Conservation (phyloP, 2,113 vertebrate genomes). For the Aphyosemion australe region DNA sequence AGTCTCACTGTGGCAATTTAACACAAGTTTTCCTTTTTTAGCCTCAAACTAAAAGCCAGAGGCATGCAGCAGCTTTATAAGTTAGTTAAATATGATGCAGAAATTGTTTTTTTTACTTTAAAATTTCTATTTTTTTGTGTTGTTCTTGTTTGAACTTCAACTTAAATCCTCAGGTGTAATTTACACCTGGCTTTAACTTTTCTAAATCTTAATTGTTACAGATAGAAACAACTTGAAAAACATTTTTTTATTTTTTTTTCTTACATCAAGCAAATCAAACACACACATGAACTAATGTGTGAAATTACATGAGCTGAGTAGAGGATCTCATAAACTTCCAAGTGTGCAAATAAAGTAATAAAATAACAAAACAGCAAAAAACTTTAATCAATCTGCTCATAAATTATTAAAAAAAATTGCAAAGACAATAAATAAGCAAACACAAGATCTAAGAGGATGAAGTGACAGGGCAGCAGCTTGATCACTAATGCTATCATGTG, state of each 20-base stretch:
- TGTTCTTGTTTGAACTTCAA: not conserved
- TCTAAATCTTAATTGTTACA: not conserved
- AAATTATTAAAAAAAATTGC: not conserved
- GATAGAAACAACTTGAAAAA: constrained; percentile 2
- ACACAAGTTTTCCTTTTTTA: constrained; percentile 18
- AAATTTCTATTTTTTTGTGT: not conserved
- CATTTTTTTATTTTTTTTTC: not conserved
- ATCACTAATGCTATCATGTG: not conserved
- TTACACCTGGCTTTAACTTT: not conserved
- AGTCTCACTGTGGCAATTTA: constrained; percentile 44
- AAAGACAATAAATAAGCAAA: constrained; percentile 11
- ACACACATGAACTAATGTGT: constrained; percentile 28
- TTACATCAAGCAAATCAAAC: not conserved
- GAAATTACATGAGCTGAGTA: not conserved
- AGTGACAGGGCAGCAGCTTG: constrained; percentile 22
- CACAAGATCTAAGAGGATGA: constrained; percentile 7
- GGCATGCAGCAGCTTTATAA: not conserved
- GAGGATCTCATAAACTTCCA: not conserved
- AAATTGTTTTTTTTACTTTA: not conserved
- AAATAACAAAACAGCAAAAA: not conserved
- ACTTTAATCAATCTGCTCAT: constrained; percentile 21
- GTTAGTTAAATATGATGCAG: not conserved
- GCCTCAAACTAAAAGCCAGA: constrained; percentile 24
- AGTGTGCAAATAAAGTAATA: not conserved
- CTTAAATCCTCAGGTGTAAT: not conserved